A percentile compares a stretch with the other conserved stretches of the same genome.
Evolutionary conservation across 2,888 invertebrate species (phyloP).

Genomic region (Eupithecia dodoneata): DNA sequence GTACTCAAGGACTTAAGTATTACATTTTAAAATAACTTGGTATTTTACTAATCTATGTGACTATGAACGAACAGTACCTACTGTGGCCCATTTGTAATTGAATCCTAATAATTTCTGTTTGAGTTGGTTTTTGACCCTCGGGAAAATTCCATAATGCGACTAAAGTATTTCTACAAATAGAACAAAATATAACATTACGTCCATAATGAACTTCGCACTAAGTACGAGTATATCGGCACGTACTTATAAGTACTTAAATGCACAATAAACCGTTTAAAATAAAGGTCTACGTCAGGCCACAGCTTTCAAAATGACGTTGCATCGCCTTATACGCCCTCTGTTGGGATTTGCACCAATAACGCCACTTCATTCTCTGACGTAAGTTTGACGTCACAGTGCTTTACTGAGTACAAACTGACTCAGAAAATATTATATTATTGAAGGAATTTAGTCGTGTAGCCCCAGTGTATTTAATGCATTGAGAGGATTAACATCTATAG

Average conservation of each 20-base stretch:
- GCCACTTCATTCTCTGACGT: slow-evolving; percentile 33
- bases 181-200: background rate
- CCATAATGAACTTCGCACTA: background rate
- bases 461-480: slow-evolving; percentile 35
- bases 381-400: slow-evolving; percentile 47
- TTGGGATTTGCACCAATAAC: slow-evolving; percentile 41
- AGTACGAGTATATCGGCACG: background rate
- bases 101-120: background rate
- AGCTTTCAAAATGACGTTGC: slow-evolving; percentile 38
- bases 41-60: too few species aligned
- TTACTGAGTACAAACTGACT: slow-evolving; percentile 41
- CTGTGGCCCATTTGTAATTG: background rate
- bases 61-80: background rate
- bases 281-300: slow-evolving; percentile 30
- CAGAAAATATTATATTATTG: slow-evolving; percentile 45
- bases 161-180: background rate
- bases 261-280: slow-evolving; percentile 27
- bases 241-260: background rate
- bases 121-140: background rate
- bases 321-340: slow-evolving; percentile 37
- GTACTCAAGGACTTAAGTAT: too few species aligned
- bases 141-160: background rate
- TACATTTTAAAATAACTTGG: too few species aligned
- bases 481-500: slow-evolving; percentile 21
- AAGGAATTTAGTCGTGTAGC: slow-evolving; percentile 35